Evolutionary conservation across 2,797 vertebrate genomes (phyloP), one percentile per base, ranked within the genome.

Genomic region (Melanotaenia trifasciata): DNA sequence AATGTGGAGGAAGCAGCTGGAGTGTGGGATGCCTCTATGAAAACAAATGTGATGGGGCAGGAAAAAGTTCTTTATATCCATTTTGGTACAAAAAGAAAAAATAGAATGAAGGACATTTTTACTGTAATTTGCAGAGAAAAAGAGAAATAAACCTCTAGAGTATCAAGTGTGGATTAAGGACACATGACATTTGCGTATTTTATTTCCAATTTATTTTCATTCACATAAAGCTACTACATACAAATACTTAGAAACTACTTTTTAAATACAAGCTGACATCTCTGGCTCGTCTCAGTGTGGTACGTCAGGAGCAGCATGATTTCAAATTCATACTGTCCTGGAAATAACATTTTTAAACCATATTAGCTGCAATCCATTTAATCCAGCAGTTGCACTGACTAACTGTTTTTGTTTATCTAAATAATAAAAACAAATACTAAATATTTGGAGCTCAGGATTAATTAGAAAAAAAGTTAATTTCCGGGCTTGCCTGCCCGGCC

Each of bases 401-500:
- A 64, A 9, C 16, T 32, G 58, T 51, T 56, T 43, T 63, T 51
- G 54, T 67, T 36, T 47, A 10, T 40, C 0, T 64, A 35, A 22
- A 67, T 65, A 62, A 74, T 59, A 40, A 66, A 66, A 47, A 64
- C 45, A 26, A 62, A 28, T 64, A 28, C 69, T 71, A 33, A 69
- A 53, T 50, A 1, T 16, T 24, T 36, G 20, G 30, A 60, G 43
- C 53, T 28, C 54, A 30, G 53, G 58, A 61, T 60, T 58, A 24
- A 38, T 58, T 60, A 11, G 16, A 59, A 70, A 43, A 63, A 57
- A 30, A 69, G 54, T 64, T 72, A 69, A 84, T 90, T 85, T 88
- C 79, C n/a, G 20, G 47, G 47, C 79, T 36, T 70, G 58, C 9
- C 70, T 40, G 73, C 35, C 1, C 11, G 7, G 28, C 22, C 13